Base-by-base conservation (phyloP, 2,888 invertebrate species). In the Eupithecia subumbrata region DNA sequence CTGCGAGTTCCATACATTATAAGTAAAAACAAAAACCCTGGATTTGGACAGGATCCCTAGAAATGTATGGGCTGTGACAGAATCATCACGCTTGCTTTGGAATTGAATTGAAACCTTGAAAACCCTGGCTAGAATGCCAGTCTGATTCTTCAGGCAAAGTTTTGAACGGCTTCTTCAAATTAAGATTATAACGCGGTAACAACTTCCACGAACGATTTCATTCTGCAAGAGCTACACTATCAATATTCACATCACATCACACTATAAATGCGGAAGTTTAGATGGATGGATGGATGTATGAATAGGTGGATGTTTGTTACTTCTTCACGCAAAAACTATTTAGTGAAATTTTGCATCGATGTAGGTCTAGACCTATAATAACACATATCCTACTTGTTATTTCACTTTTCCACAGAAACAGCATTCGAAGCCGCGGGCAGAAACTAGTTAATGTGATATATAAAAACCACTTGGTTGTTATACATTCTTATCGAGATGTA, bases 401-500 rank as follows among this genome's bases (percentile, higher is more conserved):
- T 2, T 9, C 43, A 43, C 45, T 5, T 45, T 45, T 16, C 45
- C 45, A 45, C 1, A 45, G 45, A 5, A 45, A 16, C 45, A 45
- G 2, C 45, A 16, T 5, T 16, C 16, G 22, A 22, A 37, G 37
- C 37, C 2, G 37, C 37, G 37, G 37, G 37, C 7, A 0, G 37
- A 5, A 37, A 7, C 37, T 3, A 30, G 30, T 30, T 22, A 34
- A 14, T 34, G 64, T 64, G 18, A 34, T 34, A 60, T 34, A 34
- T 16, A 64, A 67, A 66, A 67, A 37, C 40, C 22, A 40, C 40
- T 37, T 68, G 22, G 22, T 34, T 7, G 63, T 7, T 63, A 22
- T 67, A 67, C 67, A 40, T 40, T 40, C 5, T 22, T n/a, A 43
- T 60, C 16, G 66, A 74, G 71, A 43, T 71, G 74, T 67, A 63